These are phyloP conservation scores for Sebastes minor DNA, from an alignment of 2,797 vertebrate genomes.

Conservation along the genomic window DNA sequence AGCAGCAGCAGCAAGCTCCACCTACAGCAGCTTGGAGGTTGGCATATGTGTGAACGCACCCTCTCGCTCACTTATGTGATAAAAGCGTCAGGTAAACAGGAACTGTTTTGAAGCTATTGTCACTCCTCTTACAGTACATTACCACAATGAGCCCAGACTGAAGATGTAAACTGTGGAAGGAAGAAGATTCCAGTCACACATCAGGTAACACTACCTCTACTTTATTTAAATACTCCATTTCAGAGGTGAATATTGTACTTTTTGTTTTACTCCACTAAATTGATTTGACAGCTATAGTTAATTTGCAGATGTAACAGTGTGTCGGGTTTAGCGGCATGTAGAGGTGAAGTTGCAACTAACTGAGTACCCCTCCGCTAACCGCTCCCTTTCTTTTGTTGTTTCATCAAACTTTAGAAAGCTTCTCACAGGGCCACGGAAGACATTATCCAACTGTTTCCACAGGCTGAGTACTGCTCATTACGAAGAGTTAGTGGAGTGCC, in stretches of 20 bases:
- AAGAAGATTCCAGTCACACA: neutral
- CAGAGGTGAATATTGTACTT: neutral
- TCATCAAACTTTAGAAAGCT: neutral
- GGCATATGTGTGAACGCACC: slow-evolving; percentile 23
- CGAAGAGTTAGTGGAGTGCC: neutral
- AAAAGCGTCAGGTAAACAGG: slow-evolving; percentile 36
- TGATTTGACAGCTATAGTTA: neutral
- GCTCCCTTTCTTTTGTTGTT: no score
- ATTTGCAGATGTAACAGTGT: neutral
- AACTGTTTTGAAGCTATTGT: slow-evolving; percentile 63
- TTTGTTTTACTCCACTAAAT: neutral
- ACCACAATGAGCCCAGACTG: neutral
- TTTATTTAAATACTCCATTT: neutral
- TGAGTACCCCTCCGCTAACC: no score
- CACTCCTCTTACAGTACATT: neutral
- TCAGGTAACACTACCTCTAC: neutral
- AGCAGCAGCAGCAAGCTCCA: neutral
- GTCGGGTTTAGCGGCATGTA: no score
- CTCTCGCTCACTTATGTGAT: slow-evolving; percentile 9
- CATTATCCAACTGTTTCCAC: neutral
- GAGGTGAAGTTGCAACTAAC: no score
- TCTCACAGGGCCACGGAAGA: neutral
- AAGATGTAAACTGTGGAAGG: neutral
- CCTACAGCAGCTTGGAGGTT: slow-evolving; percentile 19
- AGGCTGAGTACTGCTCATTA: neutral